Evolutionary conservation across 2,113 vertebrate genomes (phyloP), one percentile per base, ranked within the genome.

Genomic region (Aptenodytes forsteri): DNA sequence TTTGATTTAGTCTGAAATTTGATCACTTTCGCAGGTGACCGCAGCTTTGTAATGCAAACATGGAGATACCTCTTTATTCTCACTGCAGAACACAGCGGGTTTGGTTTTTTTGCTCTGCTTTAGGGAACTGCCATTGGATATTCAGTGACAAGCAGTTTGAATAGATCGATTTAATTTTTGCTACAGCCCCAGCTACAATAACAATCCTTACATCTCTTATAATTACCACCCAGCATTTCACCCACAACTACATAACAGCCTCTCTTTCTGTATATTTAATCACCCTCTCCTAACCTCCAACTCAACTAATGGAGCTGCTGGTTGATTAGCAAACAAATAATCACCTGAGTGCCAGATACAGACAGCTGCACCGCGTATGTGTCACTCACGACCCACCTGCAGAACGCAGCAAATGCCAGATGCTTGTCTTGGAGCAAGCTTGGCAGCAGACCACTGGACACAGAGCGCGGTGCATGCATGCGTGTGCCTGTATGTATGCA

Each of bases 81-180:
- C 8, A 4, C 50, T 71, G 49, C 32, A 86, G 40, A 88, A 80
- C 54, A 58, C 49, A 85, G 59, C 0, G 1, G 49, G 40, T 47
- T 92, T 90, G 84, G 0, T 3, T 26, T 62, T 89, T 79, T 70
- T 79, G 46, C 78, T 92, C 83, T 84, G 7, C 83, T 88, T 83
- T 91, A 79, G 93, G 75, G 52, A 91, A 87, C 75, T 86, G 84
- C 91, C 75, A 5, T 27, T 94, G 96, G 91, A 91, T 97, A 97
- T 96, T 94, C 95, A 95, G 46, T 47, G 81, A 42, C 58, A 80
- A 89, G 62, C 34, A 73, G 83, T 76, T 83, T 96, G 94, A 96
- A 97, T 77, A 94, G 89, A 92, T 64, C 92, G 83, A 97, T 96
- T 94, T 95, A 95, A 96, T 95, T 95, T 93, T 95, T 95, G 56